Evolutionary conservation across 2,113 vertebrate species (phyloP), one percentile per base, ranked within the genome.

Genomic region (Sinosuthora webbiana): DNA sequence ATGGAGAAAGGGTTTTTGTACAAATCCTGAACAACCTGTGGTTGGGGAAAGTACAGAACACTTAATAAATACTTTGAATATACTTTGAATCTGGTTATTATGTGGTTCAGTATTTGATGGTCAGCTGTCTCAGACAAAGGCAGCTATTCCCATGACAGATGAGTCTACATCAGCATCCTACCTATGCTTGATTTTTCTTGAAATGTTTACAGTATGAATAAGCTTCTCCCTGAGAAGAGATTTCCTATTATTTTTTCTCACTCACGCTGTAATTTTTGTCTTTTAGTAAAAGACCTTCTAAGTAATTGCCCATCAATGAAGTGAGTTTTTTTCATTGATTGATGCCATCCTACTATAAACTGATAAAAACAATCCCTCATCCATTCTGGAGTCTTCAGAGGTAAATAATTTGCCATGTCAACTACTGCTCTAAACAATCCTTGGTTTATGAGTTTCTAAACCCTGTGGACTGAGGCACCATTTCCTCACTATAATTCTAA

Each of bases 401-500:
- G 25, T 20, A 90, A 90, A 83, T 76, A 79, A 79, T 85, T 83
- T 90, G n/a, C 41, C 0, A 2, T n/a, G 65, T 68, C 44, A 86
- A 41, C 22, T 76, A 45, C 28, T 37, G 19, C 24, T 35, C 10
- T 71, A 93, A 96, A 92, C 76, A 92, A 90, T 76, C 37, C 19
- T 65, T 49, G 22, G 19, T 0, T 95, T 83, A 90, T 84, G n/a
- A 80, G 7, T 15, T 82, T 88, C 83, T 35, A 73, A 49, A 33
- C 27, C 14, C 35, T 69, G 45, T 64, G n/a, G 27, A 64, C 31
- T 39, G 35, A 68, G 41, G 17, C 16, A 90, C 30, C 14, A 76
- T 85, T 94, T 88, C 33, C 52, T 76, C 35, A 56, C 59, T 64
- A 73, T 41, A 79, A 90, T 76, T 92, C 83, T 75, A 64, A 96